Evolutionary conservation across 2,888 invertebrate species (phyloP).

Genomic region (Erebia palarica): DNA sequence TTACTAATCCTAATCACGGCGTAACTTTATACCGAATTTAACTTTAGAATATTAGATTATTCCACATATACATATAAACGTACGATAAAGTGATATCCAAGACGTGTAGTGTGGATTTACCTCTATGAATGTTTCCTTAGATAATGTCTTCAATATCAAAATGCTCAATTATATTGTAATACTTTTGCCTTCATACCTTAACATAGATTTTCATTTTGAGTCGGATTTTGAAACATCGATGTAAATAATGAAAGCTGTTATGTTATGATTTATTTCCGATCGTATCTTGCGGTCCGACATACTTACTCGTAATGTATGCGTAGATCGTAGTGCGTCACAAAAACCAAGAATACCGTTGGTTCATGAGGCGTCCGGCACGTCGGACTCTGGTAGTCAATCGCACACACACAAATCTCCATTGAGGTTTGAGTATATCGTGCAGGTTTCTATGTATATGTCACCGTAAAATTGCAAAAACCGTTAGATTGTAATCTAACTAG

Average conservation of each 20-base stretch:
- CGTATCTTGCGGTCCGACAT: conserved; percentile 23
- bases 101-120: neutral
- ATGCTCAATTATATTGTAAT: neutral
- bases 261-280: conserved; percentile 28
- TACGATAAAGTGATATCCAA: neutral
- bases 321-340: conserved; percentile 23
- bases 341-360: conserved; percentile 54
- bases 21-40: neutral
- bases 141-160: neutral
- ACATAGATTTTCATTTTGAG: neutral
- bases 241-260: conserved; percentile 8
- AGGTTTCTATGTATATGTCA: conserved; percentile 21
- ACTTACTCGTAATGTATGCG: conserved; percentile 17
- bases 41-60: neutral
- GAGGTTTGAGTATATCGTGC: conserved; percentile 23
- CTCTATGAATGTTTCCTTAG: neutral
- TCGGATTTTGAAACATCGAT: conserved; percentile 13
- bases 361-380: conserved; percentile 47
- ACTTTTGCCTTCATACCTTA: neutral
- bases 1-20: neutral
- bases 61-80: neutral
- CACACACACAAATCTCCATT: conserved; percentile 40
- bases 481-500: too few species aligned
- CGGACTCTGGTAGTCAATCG: conserved; percentile 42
- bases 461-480: too few species aligned